phyloP scores from a whole-genome alignment of 2,888 invertebrate species.

The Drosophila mimica region DNA sequence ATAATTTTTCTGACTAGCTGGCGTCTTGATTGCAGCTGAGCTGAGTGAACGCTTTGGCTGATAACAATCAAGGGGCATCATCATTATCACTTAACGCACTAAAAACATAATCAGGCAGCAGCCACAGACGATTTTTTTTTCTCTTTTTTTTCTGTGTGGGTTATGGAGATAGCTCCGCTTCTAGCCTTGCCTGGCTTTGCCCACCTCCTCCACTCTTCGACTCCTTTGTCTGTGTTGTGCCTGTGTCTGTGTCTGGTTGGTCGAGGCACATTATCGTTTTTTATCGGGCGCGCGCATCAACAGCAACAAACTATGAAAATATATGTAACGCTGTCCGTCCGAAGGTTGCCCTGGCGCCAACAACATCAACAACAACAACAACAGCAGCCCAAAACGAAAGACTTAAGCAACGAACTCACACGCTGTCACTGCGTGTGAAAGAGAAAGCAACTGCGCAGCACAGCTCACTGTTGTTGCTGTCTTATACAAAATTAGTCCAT shows the following conservation, averaged over 20 bases:
- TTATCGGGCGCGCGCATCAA: conserved; percentile 76
- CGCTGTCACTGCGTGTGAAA: conserved; percentile 59
- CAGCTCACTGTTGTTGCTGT: conserved; percentile 18
- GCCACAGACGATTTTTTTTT: conserved; percentile 24
- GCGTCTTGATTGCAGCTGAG: conserved; percentile 65
- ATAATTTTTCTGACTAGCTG: conserved; percentile 60
- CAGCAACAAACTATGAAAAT: conserved; percentile 78
- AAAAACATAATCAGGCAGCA: conserved; percentile 79
- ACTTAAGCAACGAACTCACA: conserved; percentile 74
- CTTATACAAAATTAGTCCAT: conserved; percentile 75
- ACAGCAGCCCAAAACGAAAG: conserved; percentile 56
- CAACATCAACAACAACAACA: conserved; percentile 43
- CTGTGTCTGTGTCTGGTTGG: conserved; percentile 36
- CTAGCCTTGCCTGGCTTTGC: not conserved
- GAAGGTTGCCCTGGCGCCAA: conserved; percentile 76
- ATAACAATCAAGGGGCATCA: conserved; percentile 78
- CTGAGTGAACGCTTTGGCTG: conserved; percentile 58
- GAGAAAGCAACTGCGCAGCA: conserved; percentile 46
- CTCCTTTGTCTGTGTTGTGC: not conserved
- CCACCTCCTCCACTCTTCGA: not conserved
- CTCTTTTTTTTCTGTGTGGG: conserved; percentile 23
- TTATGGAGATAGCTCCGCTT: conserved; percentile 42
- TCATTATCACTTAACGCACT: conserved; percentile 81
- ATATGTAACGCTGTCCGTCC: conserved; percentile 69
- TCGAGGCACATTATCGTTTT: conserved; percentile 63